These are phyloP conservation scores for Anastatus disparis DNA, from an alignment of 1,140 invertebrate genomes.

Conservation along the genomic window DNA sequence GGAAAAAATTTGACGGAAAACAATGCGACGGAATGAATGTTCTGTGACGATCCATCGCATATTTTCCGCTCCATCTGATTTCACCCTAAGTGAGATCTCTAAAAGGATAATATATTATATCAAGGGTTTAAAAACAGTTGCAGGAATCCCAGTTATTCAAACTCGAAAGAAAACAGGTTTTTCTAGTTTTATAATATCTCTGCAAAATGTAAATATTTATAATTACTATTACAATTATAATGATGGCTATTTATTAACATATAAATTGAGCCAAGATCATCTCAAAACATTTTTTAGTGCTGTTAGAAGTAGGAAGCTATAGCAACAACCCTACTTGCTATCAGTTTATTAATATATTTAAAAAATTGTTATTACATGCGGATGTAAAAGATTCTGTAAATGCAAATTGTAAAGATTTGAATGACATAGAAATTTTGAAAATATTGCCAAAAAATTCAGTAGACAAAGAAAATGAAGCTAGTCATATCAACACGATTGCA, in stretches of 20 bases:
- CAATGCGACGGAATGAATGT: too few relatives aligned
- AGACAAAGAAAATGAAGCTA: not conserved
- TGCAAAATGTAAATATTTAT: conserved; percentile 13
- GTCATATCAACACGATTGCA: not conserved
- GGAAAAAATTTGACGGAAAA: too few relatives aligned
- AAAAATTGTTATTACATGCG: conserved; percentile 4
- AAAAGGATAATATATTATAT: not conserved
- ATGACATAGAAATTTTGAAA: conserved; percentile 7
- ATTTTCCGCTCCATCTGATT: not conserved
- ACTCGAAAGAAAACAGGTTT: not conserved
- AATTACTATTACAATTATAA: not conserved
- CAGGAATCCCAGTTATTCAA: not conserved
- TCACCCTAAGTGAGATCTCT: not conserved
- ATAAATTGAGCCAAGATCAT: conserved; percentile 12
- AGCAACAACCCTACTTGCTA: conserved; percentile 30
- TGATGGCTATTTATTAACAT: conserved; percentile 18
- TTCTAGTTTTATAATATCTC: not conserved
- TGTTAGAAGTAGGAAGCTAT: not conserved
- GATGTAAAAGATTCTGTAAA: not conserved
- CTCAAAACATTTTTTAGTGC: conserved; percentile 2
- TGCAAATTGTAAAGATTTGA: not conserved
- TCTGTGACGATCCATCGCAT: too few relatives aligned
- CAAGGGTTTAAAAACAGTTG: not conserved
- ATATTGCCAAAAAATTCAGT: not conserved
- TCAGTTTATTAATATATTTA: conserved; percentile 1